Evolutionary conservation across 2,797 vertebrate species (phyloP).

Genomic region (Caiman crocodilus): DNA sequence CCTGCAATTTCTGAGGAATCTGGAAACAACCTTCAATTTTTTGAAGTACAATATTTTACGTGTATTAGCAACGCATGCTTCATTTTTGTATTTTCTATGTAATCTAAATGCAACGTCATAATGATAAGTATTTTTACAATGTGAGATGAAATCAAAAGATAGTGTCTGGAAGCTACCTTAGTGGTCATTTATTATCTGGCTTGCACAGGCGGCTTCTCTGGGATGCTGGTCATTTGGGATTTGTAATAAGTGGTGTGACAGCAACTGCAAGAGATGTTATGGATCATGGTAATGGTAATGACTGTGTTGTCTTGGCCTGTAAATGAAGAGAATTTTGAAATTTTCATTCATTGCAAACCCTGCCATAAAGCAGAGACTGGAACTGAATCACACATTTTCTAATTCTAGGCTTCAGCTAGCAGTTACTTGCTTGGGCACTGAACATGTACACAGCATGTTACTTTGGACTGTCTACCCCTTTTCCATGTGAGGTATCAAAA

Average conservation of each 20-base stretch:
- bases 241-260: neutral
- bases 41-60: neutral
- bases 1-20: neutral
- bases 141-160: neutral
- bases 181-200: neutral
- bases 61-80: neutral
- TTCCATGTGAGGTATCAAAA: neutral
- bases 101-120: neutral
- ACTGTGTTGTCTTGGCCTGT: neutral
- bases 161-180: neutral
- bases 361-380: neutral
- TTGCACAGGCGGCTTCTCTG: neutral
- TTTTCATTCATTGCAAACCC: neutral
- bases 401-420: neutral
- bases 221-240: neutral
- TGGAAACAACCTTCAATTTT: neutral
- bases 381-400: neutral
- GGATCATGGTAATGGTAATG: neutral
- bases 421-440: neutral
- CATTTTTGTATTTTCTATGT: neutral
- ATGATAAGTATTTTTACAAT: neutral
- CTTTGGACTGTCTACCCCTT: neutral
- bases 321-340: neutral
- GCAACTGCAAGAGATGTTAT: neutral
- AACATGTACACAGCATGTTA: neutral